Conservation (phyloP, 1,140 invertebrate genomes). For the Arion vulgaris region DNA sequence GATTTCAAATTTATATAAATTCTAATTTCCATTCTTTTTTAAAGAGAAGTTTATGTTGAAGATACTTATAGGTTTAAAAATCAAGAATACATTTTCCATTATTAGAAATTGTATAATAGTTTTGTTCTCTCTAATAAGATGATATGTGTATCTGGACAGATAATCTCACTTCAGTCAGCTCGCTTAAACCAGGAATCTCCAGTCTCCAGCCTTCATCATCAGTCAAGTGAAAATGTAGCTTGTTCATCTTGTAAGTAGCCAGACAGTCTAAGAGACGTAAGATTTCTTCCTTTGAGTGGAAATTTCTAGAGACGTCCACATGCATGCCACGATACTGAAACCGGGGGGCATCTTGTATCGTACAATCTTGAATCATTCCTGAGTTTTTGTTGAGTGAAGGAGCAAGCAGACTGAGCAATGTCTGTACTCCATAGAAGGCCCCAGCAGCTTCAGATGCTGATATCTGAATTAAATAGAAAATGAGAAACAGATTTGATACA, state of each 20-base stretch:
- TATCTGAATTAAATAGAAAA: conserved; percentile 32
- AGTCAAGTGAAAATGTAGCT: conserved; percentile 67
- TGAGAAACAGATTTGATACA: no score
- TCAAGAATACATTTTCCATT: no score
- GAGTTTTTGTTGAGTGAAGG: neutral
- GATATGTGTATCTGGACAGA: no score
- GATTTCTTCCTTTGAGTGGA: conserved; percentile 59
- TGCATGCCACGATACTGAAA: conserved; percentile 64
- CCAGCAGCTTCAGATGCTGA: conserved; percentile 43
- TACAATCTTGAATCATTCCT: conserved; percentile 33
- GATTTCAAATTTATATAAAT: neutral
- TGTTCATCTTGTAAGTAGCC: conserved; percentile 68
- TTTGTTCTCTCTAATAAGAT: no score
- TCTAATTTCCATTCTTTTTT: no score
- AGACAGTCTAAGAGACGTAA: conserved; percentile 62
- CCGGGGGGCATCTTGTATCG: conserved; percentile 52
- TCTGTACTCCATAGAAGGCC: conserved; percentile 58
- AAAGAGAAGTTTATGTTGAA: no score
- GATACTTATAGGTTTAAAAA: no score
- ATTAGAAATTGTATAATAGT: no score
- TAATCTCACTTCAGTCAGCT: conserved; percentile 64
- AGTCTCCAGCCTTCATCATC: conserved; percentile 70
- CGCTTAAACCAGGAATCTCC: conserved; percentile 65
- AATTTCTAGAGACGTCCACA: conserved; percentile 66
- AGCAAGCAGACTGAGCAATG: conserved; percentile 45